phyloP scores from a whole-genome alignment of 2,888 invertebrate species.

The Rhingia campestris region DNA sequence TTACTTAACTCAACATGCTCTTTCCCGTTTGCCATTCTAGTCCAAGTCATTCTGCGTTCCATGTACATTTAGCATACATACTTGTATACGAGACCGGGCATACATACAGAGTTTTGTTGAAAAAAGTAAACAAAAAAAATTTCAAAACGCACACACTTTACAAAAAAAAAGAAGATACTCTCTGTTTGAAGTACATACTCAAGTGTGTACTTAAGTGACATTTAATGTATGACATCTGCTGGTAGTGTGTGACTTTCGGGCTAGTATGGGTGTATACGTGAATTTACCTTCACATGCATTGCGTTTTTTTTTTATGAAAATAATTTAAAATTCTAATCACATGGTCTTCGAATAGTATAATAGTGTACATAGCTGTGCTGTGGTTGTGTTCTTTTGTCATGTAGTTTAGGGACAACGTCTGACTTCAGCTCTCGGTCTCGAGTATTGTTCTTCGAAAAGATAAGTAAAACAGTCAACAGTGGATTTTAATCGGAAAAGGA shows the following conservation, averaged over 20 bases:
- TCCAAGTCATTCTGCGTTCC: not conserved
- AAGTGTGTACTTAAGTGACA: constrained; percentile 57
- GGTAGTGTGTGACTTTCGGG: constrained; percentile 22
- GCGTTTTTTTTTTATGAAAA: constrained; percentile 3
- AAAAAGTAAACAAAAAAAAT: constrained; percentile 50
- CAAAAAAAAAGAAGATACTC: constrained; percentile 40
- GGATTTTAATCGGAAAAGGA: constrained; percentile 22
- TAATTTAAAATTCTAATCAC: constrained; percentile 64
- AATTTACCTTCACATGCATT: constrained; percentile 25
- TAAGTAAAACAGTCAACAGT: constrained; percentile 2
- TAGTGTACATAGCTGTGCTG: constrained; percentile 6
- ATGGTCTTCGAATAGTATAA: constrained; percentile 48
- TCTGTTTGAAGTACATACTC: constrained; percentile 44
- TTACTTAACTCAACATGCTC: constrained; percentile 47
- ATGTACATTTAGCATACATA: constrained; percentile 3
- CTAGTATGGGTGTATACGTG: constrained; percentile 9
- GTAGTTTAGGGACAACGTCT: constrained; percentile 3
- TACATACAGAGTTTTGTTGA: not conserved
- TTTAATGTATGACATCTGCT: constrained; percentile 61
- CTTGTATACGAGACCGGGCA: not conserved
- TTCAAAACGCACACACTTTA: constrained; percentile 37
- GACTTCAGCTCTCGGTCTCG: constrained; percentile 8
- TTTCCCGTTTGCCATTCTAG: constrained; percentile 6
- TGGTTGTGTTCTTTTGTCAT: constrained; percentile 11
- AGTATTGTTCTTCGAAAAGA: constrained; percentile 8